Evolutionary conservation across 64 coral and sea anemone genomes (phyloP).

Genomic region (Porites lutea): DNA sequence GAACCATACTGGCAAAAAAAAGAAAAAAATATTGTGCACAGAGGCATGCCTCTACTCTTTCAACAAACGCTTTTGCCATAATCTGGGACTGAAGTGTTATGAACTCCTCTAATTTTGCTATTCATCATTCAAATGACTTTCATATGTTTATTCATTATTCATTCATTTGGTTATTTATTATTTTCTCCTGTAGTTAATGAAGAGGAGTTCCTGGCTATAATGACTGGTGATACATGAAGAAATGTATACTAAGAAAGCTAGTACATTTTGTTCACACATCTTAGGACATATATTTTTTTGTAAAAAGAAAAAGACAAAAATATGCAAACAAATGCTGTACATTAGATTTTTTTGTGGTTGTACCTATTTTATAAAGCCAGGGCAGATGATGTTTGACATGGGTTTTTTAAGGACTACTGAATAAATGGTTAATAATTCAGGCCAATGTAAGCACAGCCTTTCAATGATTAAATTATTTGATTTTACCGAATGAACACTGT

Average conservation of each 20-base stretch:
- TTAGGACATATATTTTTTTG: slow-evolving; percentile 25
- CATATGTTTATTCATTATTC: background rate
- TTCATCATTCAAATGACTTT: background rate
- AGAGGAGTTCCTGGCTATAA: slow-evolving; percentile 99
- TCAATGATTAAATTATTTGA: background rate
- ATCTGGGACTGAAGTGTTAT: too few relatives aligned
- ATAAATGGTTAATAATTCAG: background rate
- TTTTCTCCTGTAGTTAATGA: slow-evolving; percentile 89
- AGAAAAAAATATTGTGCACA: too few relatives aligned
- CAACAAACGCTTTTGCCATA: too few relatives aligned
- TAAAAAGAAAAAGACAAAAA: background rate
- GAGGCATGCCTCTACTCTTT: too few relatives aligned
- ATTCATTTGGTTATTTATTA: background rate
- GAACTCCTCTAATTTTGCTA: background rate
- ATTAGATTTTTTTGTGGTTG: background rate
- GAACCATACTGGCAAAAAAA: too few relatives aligned
- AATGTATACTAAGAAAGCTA: background rate
- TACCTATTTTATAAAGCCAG: background rate
- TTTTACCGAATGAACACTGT: background rate
- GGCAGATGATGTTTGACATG: background rate
- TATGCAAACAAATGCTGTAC: background rate
- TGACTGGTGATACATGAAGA: slow-evolving; percentile 97
- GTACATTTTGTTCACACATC: slow-evolving; percentile 38
- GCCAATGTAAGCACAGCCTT: background rate
- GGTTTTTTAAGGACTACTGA: background rate